Base-by-base conservation (phyloP, 1,140 invertebrate genomes). In the Andrena cerasifolii region DNA sequence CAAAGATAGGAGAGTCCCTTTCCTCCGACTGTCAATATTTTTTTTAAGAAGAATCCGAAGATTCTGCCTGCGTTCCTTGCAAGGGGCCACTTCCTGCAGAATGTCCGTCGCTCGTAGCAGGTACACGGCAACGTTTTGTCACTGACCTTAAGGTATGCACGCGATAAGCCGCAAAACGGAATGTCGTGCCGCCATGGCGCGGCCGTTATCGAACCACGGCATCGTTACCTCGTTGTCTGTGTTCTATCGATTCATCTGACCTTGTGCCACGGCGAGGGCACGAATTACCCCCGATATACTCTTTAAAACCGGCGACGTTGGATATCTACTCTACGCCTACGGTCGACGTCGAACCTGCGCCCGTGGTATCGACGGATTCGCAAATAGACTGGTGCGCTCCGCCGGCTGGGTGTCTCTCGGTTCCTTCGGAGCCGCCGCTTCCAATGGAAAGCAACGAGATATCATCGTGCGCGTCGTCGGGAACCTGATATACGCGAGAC, bases 201-300 rank as follows among this genome's bases (percentile, higher is more conserved):
- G 67, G 65, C 31, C 47, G 75, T 58, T 85, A 84, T 85, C 83
- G 68, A 67, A 63, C 63, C 74, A 53, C 79, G 83, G 82, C 86
- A 87, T 89, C 87, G 86, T 89, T 86, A 88, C 85, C 82, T 79
- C 83, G 76, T 88, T 90, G 83, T 89, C 87, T 87, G 78, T 84
- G 84, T 86, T 79, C 68, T 89, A 91, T 91, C 83, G 89, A 91
- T 91, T 91, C 90, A 86, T 83, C 75, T 86, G 87, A 89, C 89
- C 89, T 89, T 90, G 88, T 40, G 61, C 36, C 70, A 45, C 74
- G 40, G 31, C 80, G 74, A 85, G 82, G 82, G 58, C 78, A 73
- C 79, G 81, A 84, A 80, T 89, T 89, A 83, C 79, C 85, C n/a
- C 78, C 80, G 83, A 84, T 87, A 85, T 79, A 78, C 78, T 80